Conservation (phyloP, 1,140 invertebrate species). For the Rhynchophorus ferrugineus region DNA sequence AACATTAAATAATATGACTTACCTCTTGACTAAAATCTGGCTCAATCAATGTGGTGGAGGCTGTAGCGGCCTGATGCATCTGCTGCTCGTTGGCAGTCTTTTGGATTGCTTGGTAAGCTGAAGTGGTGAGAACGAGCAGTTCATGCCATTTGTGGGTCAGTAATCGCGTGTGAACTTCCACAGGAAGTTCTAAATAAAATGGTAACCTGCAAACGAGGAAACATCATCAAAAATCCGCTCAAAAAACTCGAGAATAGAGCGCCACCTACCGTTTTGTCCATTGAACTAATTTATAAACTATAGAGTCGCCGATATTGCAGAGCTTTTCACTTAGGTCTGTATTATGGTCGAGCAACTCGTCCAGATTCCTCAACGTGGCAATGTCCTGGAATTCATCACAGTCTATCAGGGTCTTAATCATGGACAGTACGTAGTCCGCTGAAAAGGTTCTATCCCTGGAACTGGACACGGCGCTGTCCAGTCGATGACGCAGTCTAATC, state of each 20-base stretch:
- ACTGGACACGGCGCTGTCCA: slow-evolving; percentile 79
- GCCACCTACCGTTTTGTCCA: slow-evolving; percentile 87
- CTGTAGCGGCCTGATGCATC: slow-evolving; percentile 36
- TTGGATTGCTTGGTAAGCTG: slow-evolving; percentile 87
- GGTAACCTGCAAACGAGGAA: slow-evolving; percentile 52
- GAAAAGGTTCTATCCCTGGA: slow-evolving; percentile 75
- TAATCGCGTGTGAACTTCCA: slow-evolving; percentile 88
- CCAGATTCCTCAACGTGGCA: slow-evolving; percentile 80
- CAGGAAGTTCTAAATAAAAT: slow-evolving; percentile 91
- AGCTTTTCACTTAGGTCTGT: slow-evolving; percentile 86
- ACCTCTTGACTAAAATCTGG: slow-evolving; percentile 72
- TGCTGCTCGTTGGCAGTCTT: slow-evolving; percentile 41
- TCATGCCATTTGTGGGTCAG: slow-evolving; percentile 97
- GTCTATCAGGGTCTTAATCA: slow-evolving; percentile 86
- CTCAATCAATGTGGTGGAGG: slow-evolving; percentile 46
- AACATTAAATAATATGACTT: no score
- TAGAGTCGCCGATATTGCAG: slow-evolving; percentile 91
- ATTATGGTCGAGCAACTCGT: slow-evolving; percentile 83
- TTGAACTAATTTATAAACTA: slow-evolving; percentile 94
- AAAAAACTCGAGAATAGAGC: no score
- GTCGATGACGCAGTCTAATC: slow-evolving; percentile 73
- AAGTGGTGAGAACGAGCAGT: slow-evolving; percentile 86
- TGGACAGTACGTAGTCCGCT: slow-evolving; percentile 69
- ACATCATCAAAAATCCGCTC: not conserved
- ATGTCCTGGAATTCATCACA: slow-evolving; percentile 95